Percentiles rank a stretch among this genome's conserved stretches.
phyloP scores from a whole-genome alignment of 2,113 vertebrate species.

The Cinclus mexicanus region DNA sequence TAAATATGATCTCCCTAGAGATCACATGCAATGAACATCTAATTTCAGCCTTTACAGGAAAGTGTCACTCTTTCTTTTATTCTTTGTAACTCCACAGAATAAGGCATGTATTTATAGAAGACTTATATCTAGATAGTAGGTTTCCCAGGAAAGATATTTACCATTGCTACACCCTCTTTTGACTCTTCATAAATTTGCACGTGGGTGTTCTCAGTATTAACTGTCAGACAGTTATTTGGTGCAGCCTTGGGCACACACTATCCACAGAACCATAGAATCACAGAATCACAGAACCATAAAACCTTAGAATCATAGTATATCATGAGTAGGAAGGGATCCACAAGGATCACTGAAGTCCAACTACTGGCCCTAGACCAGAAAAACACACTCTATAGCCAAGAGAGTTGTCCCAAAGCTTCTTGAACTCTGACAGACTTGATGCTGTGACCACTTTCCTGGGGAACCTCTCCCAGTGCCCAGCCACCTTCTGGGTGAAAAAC shows the following conservation, averaged over 20 bases:
- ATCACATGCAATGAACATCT: neutral
- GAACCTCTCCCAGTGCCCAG: neutral
- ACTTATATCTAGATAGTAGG: neutral
- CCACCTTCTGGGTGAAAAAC: too few species aligned
- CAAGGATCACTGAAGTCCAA: neutral
- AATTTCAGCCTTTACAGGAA: neutral
- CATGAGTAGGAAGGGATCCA: neutral
- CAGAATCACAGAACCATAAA: neutral
- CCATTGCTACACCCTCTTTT: neutral
- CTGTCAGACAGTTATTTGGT: neutral
- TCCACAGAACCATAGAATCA: neutral
- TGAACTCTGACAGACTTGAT: neutral
- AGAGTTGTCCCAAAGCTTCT: neutral
- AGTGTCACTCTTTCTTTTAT: neutral
- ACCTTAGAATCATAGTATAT: neutral
- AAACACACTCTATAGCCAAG: neutral
- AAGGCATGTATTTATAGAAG: neutral
- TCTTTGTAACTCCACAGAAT: neutral
- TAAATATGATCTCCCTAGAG: conserved; percentile 27
- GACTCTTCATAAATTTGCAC: neutral
- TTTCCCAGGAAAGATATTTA: neutral
- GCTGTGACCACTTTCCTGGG: neutral
- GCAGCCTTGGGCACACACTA: neutral
- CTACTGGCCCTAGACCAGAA: neutral
- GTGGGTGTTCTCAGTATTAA: neutral